These are phyloP conservation scores for Magallana nippona DNA, from an alignment of 2,888 invertebrate genomes.

Conservation along the genomic window DNA sequence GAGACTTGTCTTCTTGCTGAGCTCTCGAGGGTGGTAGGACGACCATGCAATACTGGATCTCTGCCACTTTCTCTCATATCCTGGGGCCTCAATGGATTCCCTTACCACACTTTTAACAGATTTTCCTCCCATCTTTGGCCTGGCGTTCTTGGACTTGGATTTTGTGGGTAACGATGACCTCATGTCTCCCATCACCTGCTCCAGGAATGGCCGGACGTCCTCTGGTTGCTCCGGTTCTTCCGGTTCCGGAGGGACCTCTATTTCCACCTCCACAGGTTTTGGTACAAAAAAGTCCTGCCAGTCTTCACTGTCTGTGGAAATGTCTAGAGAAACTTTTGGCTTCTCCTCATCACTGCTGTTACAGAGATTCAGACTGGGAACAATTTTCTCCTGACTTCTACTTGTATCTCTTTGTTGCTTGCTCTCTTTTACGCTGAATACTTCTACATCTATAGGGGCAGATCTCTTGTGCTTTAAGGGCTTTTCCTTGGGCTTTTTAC, in stretches of 20 bases:
- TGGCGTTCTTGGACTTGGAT: constrained; percentile 8
- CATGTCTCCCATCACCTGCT: constrained; percentile 48
- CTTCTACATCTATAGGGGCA: constrained; percentile 70
- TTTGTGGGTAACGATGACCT: constrained; percentile 46
- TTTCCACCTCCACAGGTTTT: background rate
- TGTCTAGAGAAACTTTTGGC: background rate
- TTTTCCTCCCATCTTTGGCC: constrained; percentile 39
- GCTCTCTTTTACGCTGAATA: constrained; percentile 69
- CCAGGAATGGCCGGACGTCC: constrained; percentile 55
- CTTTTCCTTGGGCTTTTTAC: constrained; percentile 24
- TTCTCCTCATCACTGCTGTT: constrained; percentile 71
- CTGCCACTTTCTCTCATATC: constrained; percentile 69
- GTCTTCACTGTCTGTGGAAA: constrained; percentile 51
- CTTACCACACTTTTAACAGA: constrained; percentile 53
- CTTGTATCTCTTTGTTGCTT: constrained; percentile 60
- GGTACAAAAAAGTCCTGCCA: constrained; percentile 57
- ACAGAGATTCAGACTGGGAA: constrained; percentile 67
- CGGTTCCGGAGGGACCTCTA: constrained; percentile 21
- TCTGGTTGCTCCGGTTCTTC: constrained; percentile 37
- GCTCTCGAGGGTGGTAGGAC: constrained; percentile 70
- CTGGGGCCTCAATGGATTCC: constrained; percentile 60
- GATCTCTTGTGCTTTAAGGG: constrained; percentile 54
- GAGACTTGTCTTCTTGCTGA: constrained; percentile 66
- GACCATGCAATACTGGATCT: constrained; percentile 73
- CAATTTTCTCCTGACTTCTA: constrained; percentile 49